These are phyloP conservation scores for Diarsia brunnea DNA, from an alignment of 2,888 invertebrate species.

Conservation along the genomic window DNA sequence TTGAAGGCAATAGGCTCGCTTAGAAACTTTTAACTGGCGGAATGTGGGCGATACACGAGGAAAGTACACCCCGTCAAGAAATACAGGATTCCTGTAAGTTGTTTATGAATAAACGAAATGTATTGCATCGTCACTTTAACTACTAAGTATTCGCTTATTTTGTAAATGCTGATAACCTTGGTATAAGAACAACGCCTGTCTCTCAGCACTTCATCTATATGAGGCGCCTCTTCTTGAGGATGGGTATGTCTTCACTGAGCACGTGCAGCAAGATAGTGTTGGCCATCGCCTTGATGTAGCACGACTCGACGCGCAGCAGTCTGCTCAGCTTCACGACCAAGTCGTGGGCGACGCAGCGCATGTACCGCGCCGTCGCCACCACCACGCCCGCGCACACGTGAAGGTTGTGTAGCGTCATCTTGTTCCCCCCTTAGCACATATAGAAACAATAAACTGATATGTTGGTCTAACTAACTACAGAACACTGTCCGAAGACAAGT, in stretches of 20 bases:
- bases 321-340: slow-evolving; percentile 62
- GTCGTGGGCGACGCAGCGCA: slow-evolving; percentile 44
- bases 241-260: slow-evolving; percentile 20
- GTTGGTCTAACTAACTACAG: background rate
- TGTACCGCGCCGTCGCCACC: slow-evolving; percentile 62
- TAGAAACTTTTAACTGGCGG: background rate
- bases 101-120: background rate
- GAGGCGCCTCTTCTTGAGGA: slow-evolving; percentile 34
- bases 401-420: slow-evolving; percentile 63
- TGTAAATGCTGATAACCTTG: background rate
- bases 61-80: background rate
- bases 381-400: slow-evolving; percentile 78
- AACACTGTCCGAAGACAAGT: background rate
- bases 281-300: slow-evolving; percentile 71
- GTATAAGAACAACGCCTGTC: background rate
- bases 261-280: slow-evolving; percentile 67
- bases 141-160: too few relatives aligned
- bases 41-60: background rate
- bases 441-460: background rate
- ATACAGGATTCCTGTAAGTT: background rate
- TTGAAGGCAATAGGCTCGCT: background rate
- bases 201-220: background rate
- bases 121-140: too few relatives aligned
- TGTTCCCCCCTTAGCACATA: background rate
- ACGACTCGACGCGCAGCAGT: slow-evolving; percentile 52